Conservation (phyloP, 2,797 vertebrate species). For the Prunella strophiata region DNA sequence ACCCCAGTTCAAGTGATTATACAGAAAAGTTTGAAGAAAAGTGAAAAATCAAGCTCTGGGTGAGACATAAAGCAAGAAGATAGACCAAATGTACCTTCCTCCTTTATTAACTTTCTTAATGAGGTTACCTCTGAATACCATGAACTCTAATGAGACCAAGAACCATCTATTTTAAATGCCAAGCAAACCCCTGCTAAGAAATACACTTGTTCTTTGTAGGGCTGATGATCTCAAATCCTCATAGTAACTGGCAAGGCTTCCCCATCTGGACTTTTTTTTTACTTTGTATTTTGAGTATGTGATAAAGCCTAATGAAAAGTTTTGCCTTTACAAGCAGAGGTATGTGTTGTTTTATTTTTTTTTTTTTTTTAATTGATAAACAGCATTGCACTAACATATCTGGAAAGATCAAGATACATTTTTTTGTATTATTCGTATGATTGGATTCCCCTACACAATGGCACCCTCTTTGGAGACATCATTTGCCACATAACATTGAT, state of each 20-base stretch:
- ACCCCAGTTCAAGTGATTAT: neutral
- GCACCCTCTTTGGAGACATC: slow-evolving; percentile 41
- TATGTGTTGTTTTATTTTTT: neutral
- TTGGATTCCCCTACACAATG: slow-evolving; percentile 44
- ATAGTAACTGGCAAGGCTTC: slow-evolving; percentile 16
- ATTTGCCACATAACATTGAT: slow-evolving; percentile 60
- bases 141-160: slow-evolving; percentile 27
- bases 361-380: neutral
- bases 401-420: slow-evolving; percentile 55
- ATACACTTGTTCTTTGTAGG: neutral
- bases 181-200: neutral
- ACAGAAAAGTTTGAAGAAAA: slow-evolving; percentile 1
- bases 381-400: neutral
- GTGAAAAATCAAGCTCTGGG: slow-evolving; percentile 5
- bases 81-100: slow-evolving; percentile 23
- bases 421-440: slow-evolving; percentile 64
- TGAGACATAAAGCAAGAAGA: slow-evolving; percentile 8
- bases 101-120: slow-evolving; percentile 33
- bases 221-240: neutral
- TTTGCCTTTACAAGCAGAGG: slow-evolving; percentile 24
- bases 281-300: slow-evolving; percentile 11
- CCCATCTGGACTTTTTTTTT: neutral
- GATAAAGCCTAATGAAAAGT: neutral
- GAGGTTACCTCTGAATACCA: slow-evolving; percentile 36
- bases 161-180: slow-evolving; percentile 42